Evolutionary conservation across 2,888 invertebrate species (phyloP).

Genomic region (Anarsia innoxiella): DNA sequence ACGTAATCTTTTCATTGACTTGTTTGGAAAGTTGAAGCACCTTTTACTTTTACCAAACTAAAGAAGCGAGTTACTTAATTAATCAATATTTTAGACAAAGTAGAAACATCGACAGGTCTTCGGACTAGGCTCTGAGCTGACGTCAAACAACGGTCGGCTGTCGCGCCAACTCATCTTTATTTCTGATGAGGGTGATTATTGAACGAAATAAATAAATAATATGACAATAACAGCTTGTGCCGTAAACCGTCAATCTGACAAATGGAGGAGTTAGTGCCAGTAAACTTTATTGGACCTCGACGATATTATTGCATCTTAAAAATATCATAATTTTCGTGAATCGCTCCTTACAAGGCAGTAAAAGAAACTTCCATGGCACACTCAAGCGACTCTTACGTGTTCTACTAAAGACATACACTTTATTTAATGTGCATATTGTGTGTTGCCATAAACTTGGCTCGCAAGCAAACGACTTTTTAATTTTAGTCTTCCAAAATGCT

Average conservation of each 20-base stretch:
- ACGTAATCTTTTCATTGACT: no score
- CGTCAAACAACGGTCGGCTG: neutral
- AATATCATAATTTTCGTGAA: conserved; percentile 8
- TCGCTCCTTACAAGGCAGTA: neutral
- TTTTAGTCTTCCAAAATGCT: no score
- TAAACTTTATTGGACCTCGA: conserved; percentile 28
- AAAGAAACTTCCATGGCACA: neutral
- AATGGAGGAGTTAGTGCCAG: conserved; percentile 39
- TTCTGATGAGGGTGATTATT: neutral
- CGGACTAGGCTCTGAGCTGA: neutral
- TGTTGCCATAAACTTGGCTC: no score
- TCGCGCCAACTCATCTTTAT: neutral
- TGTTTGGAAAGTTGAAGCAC: no score
- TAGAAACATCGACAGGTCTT: neutral
- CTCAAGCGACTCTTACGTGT: no score
- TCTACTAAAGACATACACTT: no score
- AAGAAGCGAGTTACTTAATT: no score
- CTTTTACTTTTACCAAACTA: no score
- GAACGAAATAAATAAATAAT: conserved; percentile 14
- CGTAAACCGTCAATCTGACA: conserved; percentile 37
- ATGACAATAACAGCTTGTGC: conserved; percentile 20
- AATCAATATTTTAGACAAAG: no score
- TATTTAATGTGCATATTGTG: no score
- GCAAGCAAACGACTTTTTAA: no score
- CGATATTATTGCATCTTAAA: conserved; percentile 13